Conservation (phyloP, 2,888 invertebrate genomes). For the Pammene aurita region DNA sequence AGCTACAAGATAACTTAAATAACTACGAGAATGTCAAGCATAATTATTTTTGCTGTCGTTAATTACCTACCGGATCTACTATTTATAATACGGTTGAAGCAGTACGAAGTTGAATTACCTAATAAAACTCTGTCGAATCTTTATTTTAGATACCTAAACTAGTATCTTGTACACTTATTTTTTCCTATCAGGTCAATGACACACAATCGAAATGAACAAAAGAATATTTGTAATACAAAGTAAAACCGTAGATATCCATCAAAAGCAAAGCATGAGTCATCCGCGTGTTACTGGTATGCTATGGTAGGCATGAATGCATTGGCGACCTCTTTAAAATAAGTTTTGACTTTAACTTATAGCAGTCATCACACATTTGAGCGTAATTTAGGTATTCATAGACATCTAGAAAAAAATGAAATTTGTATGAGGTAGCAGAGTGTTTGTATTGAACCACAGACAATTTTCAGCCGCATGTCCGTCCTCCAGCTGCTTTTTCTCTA, state of each 20-base stretch:
- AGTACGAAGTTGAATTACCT: neutral
- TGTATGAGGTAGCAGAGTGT: too few species aligned
- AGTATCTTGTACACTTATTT: neutral
- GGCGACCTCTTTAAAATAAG: neutral
- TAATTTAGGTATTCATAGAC: too few species aligned
- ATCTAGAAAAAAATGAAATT: too few species aligned
- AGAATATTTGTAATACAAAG: neutral
- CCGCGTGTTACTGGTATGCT: neutral
- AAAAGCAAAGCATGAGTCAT: slow-evolving; percentile 9
- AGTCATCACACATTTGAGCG: too few species aligned
- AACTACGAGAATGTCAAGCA: neutral
- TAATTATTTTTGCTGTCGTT: slow-evolving; percentile 4
- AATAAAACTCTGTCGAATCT: neutral
- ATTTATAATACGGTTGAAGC: neutral
- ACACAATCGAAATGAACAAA: slow-evolving; percentile 3
- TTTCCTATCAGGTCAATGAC: slow-evolving; percentile 5
- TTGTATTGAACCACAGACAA: too few species aligned
- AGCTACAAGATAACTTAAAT: neutral
- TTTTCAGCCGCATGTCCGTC: too few species aligned
- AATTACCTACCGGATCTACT: neutral
- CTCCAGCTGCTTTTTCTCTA: too few species aligned
- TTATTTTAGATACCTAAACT: neutral
- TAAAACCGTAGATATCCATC: neutral
- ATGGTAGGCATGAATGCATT: neutral
- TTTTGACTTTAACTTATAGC: neutral